Evolutionary conservation across 2,113 vertebrate species (phyloP).

Genomic region (Vicugna pacos): DNA sequence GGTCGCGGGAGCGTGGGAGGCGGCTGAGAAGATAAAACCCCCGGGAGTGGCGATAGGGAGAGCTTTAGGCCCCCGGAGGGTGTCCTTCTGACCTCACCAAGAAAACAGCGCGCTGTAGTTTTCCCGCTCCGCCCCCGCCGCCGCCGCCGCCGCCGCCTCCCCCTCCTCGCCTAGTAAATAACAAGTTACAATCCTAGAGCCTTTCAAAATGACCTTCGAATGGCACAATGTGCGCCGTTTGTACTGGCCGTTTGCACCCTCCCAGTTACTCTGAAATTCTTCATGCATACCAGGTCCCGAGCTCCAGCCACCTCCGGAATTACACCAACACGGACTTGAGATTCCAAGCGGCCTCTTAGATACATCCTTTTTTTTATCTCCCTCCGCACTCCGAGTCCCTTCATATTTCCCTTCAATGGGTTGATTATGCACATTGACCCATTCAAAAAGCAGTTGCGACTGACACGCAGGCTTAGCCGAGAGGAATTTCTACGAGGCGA

Average conservation of each 20-base stretch:
- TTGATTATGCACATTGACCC: constrained; percentile 73
- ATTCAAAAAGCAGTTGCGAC: constrained; percentile 67
- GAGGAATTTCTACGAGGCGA: constrained; percentile 73
- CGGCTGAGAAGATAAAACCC: constrained; percentile 20
- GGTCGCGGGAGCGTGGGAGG: constrained; percentile 66
- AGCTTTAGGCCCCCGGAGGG: constrained; percentile 27
- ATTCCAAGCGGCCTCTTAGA: constrained; percentile 62
- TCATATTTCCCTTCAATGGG: constrained; percentile 65
- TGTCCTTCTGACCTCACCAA: constrained; percentile 74
- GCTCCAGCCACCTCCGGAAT: constrained; percentile 63
- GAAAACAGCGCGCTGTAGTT: constrained; percentile 48
- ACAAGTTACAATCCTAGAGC: constrained; percentile 52
- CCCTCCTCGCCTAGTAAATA: constrained; percentile 54
- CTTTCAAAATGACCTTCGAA: constrained; percentile 70
- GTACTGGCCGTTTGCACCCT: constrained; percentile 50
- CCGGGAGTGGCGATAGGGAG: background rate
- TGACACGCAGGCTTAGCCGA: constrained; percentile 62
- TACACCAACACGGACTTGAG: constrained; percentile 2
- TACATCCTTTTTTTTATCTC: constrained; percentile 48
- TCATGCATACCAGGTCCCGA: constrained; percentile 56
- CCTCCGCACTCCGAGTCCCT: background rate
- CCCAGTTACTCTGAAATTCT: constrained; percentile 67
- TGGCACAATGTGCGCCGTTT: constrained; percentile 14
- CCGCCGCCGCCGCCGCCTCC: background rate
- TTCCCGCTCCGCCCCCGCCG: constrained; percentile 65